Conservation (phyloP, 2,888 invertebrate genomes). For the Drosophila diplacantha region DNA sequence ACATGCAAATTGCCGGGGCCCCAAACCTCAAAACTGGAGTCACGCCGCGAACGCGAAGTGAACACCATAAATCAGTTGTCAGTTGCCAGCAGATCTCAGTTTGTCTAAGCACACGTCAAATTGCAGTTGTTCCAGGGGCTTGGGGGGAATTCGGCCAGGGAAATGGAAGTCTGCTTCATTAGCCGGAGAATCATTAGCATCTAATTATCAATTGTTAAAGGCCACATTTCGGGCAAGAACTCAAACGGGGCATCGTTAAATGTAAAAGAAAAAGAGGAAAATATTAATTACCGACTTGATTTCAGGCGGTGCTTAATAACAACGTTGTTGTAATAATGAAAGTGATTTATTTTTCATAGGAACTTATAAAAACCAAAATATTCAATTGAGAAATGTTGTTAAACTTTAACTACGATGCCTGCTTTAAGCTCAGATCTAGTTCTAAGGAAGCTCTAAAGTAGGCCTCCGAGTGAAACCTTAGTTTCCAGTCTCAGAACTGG, state of each 20-base stretch:
- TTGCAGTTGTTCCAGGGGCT: slow-evolving; percentile 9
- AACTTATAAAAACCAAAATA: accelerated
- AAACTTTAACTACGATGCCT: no score
- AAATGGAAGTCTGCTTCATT: slow-evolving; percentile 11
- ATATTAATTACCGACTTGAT: not conserved
- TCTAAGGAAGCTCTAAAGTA: not conserved
- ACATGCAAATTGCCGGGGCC: slow-evolving; percentile 54
- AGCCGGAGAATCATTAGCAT: slow-evolving; percentile 16
- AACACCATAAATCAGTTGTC: slow-evolving; percentile 42
- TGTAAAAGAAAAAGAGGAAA: not conserved
- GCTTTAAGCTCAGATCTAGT: not conserved
- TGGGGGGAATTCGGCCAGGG: not conserved
- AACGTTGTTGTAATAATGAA: not conserved
- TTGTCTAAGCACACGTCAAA: slow-evolving; percentile 33
- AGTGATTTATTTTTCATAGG: accelerated
- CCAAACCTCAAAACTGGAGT: slow-evolving; percentile 27
- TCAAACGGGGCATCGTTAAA: not conserved
- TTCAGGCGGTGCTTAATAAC: not conserved
- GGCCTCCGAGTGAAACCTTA: not conserved
- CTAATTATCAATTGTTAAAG: slow-evolving; percentile 10
- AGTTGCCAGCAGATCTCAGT: slow-evolving; percentile 30
- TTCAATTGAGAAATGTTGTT: not conserved
- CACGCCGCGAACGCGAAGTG: slow-evolving; percentile 22
- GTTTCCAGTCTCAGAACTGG: slow-evolving; percentile 11
- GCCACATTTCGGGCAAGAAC: not conserved